Base-by-base conservation (phyloP, 2,113 vertebrate genomes). In the Vombatus ursinus region DNA sequence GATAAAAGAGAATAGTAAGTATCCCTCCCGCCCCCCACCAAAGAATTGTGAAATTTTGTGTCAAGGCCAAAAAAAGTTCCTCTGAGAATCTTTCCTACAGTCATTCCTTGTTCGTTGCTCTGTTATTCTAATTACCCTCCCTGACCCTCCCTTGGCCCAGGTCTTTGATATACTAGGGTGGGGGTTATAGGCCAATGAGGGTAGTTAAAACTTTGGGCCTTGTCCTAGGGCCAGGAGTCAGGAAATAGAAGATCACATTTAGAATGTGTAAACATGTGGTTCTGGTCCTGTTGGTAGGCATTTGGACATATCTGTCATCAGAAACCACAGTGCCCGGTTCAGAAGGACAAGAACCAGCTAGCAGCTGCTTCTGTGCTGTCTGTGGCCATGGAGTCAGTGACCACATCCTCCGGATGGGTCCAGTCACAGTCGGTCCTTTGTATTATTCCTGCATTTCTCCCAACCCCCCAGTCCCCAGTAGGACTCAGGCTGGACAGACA, bases 241-340 rank as follows among this genome's bases (percentile, higher is more conserved):
- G 84, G 77, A 49, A 61, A 90, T 16, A 47, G 0, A 12, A 92
- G 91, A 68, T 93, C 0, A 1, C 48, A 24, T 54, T 4, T 37
- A 14, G 44, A 57, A 28, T 91, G 52, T 68, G 44, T 37, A 92
- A n/a, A 50, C 11, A 0, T 9, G 0, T 93, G 94, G 53, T 61
- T 90, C 54, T 93, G 47, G 22, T 14, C 47, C 19, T 1, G 11
- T 23, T 52, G 90, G 89, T 90, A 26, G 84, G 50, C 16, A 16
- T 96, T 68, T 96, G 53, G 49, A 8, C 95, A 44, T 94, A n/a
- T 0, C 77, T 50, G n/a, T 47, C 91, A n/a, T 53, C 54, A 91
- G 68, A 52, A 90, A 94, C 19, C 51, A 94, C 92, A 95, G 93
- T 93, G 54, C 91, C 54, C 89, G 50, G 96, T 93, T 96, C 89